A percentile compares a stretch with the other conserved stretches of the same genome.
These are phyloP conservation scores for Zaprionus capensis DNA, from an alignment of 1,140 invertebrate genomes.

Conservation along the genomic window DNA sequence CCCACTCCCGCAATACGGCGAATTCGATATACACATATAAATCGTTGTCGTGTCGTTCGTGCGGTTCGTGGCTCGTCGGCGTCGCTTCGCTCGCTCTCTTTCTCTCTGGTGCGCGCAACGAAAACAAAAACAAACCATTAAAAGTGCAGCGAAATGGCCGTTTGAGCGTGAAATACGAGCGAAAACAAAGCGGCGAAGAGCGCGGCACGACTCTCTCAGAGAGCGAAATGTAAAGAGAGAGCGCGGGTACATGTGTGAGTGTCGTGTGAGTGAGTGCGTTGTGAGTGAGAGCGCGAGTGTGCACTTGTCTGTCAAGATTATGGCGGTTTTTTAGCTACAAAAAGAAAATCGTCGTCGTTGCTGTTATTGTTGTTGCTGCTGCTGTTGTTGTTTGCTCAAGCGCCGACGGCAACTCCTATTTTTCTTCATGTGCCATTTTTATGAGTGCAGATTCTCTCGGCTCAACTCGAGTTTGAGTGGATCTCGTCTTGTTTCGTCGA, in stretches of 20 bases:
- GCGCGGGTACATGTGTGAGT: conserved; percentile 20
- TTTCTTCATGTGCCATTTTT: conserved; percentile 77
- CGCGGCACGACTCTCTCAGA: conserved; percentile 23
- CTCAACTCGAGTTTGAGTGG: conserved; percentile 58
- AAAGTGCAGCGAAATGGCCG: conserved; percentile 60
- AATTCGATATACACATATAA: conserved; percentile 19
- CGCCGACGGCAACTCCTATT: conserved; percentile 80
- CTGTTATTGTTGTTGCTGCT: conserved; percentile 11
- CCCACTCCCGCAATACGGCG: conserved; percentile 50
- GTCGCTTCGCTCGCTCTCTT: conserved; percentile 6
- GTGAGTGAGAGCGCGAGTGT: conserved; percentile 44
- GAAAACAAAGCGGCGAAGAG: conserved; percentile 69
- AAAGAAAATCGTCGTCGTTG: conserved; percentile 25
- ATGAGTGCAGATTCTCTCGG: conserved; percentile 26
- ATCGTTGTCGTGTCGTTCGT: neutral
- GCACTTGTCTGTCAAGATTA: conserved; percentile 82
- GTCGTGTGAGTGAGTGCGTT: conserved; percentile 21
- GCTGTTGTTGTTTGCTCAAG: conserved; percentile 33
- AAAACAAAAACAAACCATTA: conserved; percentile 78
- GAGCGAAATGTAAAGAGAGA: conserved; percentile 4
- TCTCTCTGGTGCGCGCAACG: conserved; percentile 35
- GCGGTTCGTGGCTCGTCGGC: neutral
- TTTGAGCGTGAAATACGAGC: conserved; percentile 52
- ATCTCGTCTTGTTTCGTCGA: conserved; percentile 27
- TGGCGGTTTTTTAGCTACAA: conserved; percentile 68